phyloP scores from a whole-genome alignment of 2,888 invertebrate species.

The Agrilus biguttatus region DNA sequence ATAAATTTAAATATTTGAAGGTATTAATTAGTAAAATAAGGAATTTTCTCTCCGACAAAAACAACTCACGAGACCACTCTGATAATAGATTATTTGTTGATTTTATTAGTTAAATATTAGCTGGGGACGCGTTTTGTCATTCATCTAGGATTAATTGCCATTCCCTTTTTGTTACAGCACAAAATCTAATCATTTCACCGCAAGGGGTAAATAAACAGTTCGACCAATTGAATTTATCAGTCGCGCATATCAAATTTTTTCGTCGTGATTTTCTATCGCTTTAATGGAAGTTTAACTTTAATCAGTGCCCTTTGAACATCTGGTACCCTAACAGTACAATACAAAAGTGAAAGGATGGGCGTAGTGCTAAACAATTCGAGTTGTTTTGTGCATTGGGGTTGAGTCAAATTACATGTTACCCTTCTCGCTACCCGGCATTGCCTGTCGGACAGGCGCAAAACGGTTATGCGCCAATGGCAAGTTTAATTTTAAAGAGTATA shows the following conservation, averaged over 20 bases:
- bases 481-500: too few relatives aligned
- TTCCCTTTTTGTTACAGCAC: background rate
- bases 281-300: conserved; percentile 31
- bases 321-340: conserved; percentile 24
- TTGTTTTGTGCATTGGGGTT: conserved; percentile 22
- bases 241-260: conserved; percentile 24
- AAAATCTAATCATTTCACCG: conserved; percentile 6
- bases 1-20: too few relatives aligned
- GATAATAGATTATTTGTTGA: too few relatives aligned
- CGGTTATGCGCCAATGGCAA: too few relatives aligned
- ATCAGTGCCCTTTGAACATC: conserved; percentile 30
- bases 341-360: conserved; percentile 17
- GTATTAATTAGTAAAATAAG: too few relatives aligned
- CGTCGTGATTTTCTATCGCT: conserved; percentile 24
- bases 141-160: too few relatives aligned
- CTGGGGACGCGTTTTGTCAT: too few relatives aligned
- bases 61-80: too few relatives aligned
- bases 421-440: background rate
- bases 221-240: conserved; percentile 26
- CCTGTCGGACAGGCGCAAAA: background rate
- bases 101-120: background rate
- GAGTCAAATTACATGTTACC: conserved; percentile 22
- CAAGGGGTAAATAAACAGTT: conserved; percentile 13
- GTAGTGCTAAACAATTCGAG: conserved; percentile 20
- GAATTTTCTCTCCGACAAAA: too few relatives aligned